Percentiles rank a stretch among this genome's conserved stretches.
Evolutionary conservation across 2,888 invertebrate genomes (phyloP).

Genomic region (Thumatha senex): DNA sequence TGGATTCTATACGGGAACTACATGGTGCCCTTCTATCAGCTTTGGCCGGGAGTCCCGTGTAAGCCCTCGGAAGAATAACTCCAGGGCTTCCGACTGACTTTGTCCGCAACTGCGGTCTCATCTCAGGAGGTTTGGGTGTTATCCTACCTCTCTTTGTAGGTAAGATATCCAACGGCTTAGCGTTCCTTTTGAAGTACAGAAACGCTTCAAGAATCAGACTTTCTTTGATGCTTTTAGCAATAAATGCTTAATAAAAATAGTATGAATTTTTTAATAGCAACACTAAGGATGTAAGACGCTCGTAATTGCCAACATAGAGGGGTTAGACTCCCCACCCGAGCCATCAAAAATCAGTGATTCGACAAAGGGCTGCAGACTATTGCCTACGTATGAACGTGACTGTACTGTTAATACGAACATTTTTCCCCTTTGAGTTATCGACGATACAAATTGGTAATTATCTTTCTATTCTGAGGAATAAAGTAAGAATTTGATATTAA

Average conservation of each 20-base stretch:
- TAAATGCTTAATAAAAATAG: not conserved
- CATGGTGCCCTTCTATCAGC: no score
- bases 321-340: not conserved
- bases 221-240: no score
- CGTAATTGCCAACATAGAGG: slow-evolving; percentile 1
- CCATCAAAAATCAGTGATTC: slow-evolving; percentile 29
- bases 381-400: slow-evolving; percentile 23
- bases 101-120: no score
- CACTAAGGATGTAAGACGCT: not conserved
- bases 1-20: no score
- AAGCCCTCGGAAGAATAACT: no score
- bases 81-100: no score
- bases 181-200: no score
- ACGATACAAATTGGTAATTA: slow-evolving; percentile 37
- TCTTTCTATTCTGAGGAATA: slow-evolving; percentile 24
- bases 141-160: no score
- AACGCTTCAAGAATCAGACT: no score
- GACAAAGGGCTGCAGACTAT: slow-evolving; percentile 17
- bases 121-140: no score
- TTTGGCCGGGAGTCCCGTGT: no score
- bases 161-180: no score
- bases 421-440: slow-evolving; percentile 25
- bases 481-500: slow-evolving; percentile 11
- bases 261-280: not conserved
- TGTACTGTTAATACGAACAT: slow-evolving; percentile 18